Evolutionary conservation across 2,113 vertebrate species (phyloP), one percentile per base, ranked within the genome.

Genomic region (Mustelus asterias): DNA sequence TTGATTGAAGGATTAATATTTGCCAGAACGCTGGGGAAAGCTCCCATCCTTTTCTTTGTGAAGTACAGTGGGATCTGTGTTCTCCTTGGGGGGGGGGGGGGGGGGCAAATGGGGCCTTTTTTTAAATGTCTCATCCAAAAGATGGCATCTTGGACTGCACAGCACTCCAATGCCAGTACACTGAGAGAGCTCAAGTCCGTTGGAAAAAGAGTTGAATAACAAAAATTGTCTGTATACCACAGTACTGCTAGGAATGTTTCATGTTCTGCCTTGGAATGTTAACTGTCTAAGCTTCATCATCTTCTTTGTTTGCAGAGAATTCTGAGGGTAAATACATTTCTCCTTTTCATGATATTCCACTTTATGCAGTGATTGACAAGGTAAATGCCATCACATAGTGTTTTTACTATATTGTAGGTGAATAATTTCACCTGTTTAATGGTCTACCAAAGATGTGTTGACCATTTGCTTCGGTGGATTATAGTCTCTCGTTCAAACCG

Each of bases 281-380:
- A 92, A 93, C 33, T 37, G 89, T 93, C 22, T 93, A 93, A 93
- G n/a, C 33, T 37, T 65, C 60, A 93, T 95, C 80, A 76, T 69
- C 65, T 48, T 93, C 3, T 1, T 95, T 97, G 67, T 96, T 97
- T 97, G 48, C 97, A 99, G 99, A 99, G 97, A 98, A 97, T 88
- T 97, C 97, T 86, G 98, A 98, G 72, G 99, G 98, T 88, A 98
- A 98, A 97, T 99, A 99, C 96, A 98, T 99, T 97, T 99, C 99
- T 13, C 99, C 99, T 0, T 99, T 99, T 96, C 99, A 99, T 96
- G 99, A 99, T 96, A 99, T 99, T 97, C 98, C 99, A 20, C 98
- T 99, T 0, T 97, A 97, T 97, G 98, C 97, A 85, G 97, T 96
- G 83, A 95, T 97, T 70, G 97, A 97, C 96, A 97, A 98, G 98